phyloP scores from a whole-genome alignment of 2,797 vertebrate species.

The Picus viridis region DNA sequence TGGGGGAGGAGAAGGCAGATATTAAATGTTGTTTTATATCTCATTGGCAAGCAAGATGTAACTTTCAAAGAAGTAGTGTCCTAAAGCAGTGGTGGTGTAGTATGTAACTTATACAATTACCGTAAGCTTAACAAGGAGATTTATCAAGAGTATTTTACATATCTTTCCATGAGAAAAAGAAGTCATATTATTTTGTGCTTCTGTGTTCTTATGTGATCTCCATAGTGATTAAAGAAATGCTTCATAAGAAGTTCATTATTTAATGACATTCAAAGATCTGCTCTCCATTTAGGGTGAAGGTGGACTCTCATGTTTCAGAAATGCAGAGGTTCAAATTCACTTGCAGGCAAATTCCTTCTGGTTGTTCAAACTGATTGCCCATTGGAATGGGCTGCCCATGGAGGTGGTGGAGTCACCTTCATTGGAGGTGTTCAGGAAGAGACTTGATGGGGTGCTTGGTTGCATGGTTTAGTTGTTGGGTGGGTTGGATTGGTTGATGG shows the following conservation, averaged over 20 bases:
- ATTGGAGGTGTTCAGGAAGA: too few relatives aligned
- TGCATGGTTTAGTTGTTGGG: too few relatives aligned
- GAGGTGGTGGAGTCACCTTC: too few relatives aligned
- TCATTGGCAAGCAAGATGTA: rapidly evolving
- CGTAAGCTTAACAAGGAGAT: not conserved
- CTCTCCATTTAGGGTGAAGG: not conserved
- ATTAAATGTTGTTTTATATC: not conserved
- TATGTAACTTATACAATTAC: not conserved
- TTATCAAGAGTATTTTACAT: not conserved
- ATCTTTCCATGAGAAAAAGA: not conserved
- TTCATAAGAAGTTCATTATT: not conserved
- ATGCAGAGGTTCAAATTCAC: not conserved
- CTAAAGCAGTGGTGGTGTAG: not conserved
- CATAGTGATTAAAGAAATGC: not conserved
- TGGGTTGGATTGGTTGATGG: too few relatives aligned
- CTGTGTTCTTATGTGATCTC: not conserved
- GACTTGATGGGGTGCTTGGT: too few relatives aligned
- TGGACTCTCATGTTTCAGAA: not conserved
- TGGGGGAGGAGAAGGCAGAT: rapidly evolving
- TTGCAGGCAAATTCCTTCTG: not conserved
- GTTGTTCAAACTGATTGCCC: not conserved
- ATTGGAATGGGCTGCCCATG: too few relatives aligned
- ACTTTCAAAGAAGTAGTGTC: not conserved
- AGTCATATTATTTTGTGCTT: rapidly evolving
- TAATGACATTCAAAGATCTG: not conserved